Base-by-base conservation (phyloP, 2,797 vertebrate species). In the Vireo griseus region DNA sequence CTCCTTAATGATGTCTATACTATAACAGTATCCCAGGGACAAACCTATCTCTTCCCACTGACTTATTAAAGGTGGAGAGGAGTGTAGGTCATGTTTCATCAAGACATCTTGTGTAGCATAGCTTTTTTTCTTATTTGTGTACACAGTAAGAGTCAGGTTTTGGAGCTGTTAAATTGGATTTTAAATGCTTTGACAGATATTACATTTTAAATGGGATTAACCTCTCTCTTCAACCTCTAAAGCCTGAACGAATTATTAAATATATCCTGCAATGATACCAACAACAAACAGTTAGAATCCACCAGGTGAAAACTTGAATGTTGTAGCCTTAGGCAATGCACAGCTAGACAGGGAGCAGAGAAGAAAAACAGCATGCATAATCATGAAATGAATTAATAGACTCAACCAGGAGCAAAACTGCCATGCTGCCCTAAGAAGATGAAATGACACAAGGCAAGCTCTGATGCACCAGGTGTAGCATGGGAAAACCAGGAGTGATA, bases 181-280 rank as follows among this genome's bases (percentile, higher is more conserved):
- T 85, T 95, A 95, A 92, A 96, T 95, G 95, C 86, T 95, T 95
- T 93, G 92, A 93, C 79, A 96, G 93, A 90, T 94, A 83, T 87
- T 96, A 89, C 51, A 47, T 91, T 96, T 92, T 92, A 96, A 95
- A 90, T 82, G 52, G 84, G 92, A 97, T 97, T 97, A 97, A 97
- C 92, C 94, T 97, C 92, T 95, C 83, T 89, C 90, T 89, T 94
- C 92, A 86, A 66, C 63, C 78, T 96, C 47, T 48, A 81, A 88
- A 75, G 50, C 90, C 88, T 94, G 78, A 93, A 73, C 31, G 90
- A 94, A 93, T 67, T 50, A 74, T 92, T 95, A 94, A 86, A 84
- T 95, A 58, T 61, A 85, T 76, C 82, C 75, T 92, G 50, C 21
- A 86, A 74, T 40, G 40, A 80, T 48, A 88, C 19, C 26, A 16